Evolutionary conservation across 1,140 invertebrate genomes (phyloP).

Genomic region (Catajapyx aquilonaris): DNA sequence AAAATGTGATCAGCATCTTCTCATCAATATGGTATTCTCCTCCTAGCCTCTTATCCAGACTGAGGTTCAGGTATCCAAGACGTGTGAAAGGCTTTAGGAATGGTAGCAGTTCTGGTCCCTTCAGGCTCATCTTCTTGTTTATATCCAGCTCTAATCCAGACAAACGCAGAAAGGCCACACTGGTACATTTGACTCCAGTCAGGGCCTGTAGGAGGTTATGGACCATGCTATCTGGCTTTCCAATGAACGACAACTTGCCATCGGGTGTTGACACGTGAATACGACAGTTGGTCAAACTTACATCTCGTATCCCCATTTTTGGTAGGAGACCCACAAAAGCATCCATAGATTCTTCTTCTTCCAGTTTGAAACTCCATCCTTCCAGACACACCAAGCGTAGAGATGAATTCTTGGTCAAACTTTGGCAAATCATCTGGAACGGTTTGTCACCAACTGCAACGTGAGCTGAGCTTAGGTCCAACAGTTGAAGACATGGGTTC

Average conservation of each 20-base stretch:
- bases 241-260: constrained; percentile 20
- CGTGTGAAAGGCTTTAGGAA: constrained; percentile 26
- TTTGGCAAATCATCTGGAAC: constrained; percentile 27
- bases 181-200: constrained; percentile 18
- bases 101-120: constrained; percentile 25
- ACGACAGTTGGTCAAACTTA: constrained; percentile 24
- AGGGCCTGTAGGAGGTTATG: constrained; percentile 20
- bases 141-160: constrained; percentile 27
- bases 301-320: constrained; percentile 22
- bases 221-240: constrained; percentile 20
- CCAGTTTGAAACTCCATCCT: constrained; percentile 32
- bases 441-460: constrained; percentile 29
- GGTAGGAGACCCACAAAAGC: constrained; percentile 22
- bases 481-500: constrained; percentile 26
- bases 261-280: constrained; percentile 24
- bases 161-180: constrained; percentile 25
- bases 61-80: constrained; percentile 27
- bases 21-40: constrained; percentile 22
- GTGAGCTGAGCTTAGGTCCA: constrained; percentile 28
- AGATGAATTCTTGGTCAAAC: constrained; percentile 26
- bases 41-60: constrained; percentile 18
- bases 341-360: constrained; percentile 24
- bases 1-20: constrained; percentile 23
- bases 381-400: constrained; percentile 28
- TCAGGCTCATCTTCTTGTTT: constrained; percentile 24